Percentiles rank a stretch among this genome's conserved stretches.
phyloP scores from a whole-genome alignment of 2,113 vertebrate species.

The Tetraodon nigroviridis region DNA sequence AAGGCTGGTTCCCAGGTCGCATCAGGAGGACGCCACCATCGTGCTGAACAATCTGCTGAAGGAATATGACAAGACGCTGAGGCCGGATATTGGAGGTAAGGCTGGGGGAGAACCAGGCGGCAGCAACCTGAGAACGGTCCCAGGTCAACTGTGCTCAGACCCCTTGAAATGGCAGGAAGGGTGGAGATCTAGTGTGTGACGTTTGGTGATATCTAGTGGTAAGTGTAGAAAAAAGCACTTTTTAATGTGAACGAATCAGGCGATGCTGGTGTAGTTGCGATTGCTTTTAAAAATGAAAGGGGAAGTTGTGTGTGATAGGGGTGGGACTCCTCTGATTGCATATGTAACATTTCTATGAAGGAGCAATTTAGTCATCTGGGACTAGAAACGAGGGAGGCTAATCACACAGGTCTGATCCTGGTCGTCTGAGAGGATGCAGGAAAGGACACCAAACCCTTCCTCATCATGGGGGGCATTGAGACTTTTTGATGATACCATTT shows the following conservation, averaged over 20 bases:
- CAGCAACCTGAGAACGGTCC: no score
- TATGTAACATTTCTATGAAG: conserved; percentile 7
- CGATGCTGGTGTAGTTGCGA: no score
- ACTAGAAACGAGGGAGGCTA: conserved; percentile 5
- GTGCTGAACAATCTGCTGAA: conserved; percentile 69
- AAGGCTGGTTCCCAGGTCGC: conserved; percentile 60
- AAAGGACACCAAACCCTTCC: neutral
- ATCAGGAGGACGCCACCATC: conserved; percentile 66
- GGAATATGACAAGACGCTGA: conserved; percentile 69
- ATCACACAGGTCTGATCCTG: conserved; percentile 29
- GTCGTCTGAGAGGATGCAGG: neutral
- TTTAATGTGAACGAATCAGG: no score
- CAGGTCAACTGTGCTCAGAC: no score
- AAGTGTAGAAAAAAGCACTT: no score
- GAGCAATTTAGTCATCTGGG: conserved; percentile 35
- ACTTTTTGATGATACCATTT: no score
- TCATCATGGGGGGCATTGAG: no score
- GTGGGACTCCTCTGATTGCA: conserved; percentile 43
- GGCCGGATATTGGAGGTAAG: conserved; percentile 69
- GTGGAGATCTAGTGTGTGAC: no score
- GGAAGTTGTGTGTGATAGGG: no score
- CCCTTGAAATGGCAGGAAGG: no score
- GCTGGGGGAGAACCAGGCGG: neutral
- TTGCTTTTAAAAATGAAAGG: no score
- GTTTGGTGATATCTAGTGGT: no score